These are phyloP conservation scores for Canis aureus DNA, from an alignment of 2,113 vertebrate genomes.

Conservation along the genomic window DNA sequence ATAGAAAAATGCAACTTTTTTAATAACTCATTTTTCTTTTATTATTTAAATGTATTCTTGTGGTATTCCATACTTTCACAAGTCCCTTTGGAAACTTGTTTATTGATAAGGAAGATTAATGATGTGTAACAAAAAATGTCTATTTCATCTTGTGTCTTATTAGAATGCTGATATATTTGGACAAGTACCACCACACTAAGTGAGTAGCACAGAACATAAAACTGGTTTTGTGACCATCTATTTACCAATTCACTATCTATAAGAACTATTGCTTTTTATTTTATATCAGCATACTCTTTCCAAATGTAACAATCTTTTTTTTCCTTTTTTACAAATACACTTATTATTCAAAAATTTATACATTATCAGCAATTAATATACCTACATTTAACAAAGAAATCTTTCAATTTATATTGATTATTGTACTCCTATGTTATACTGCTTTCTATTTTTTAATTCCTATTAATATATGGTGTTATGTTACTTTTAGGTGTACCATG, in stretches of 20 bases:
- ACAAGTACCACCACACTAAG: conserved; percentile 77
- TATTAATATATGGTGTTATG: too few species aligned
- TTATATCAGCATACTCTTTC: not conserved
- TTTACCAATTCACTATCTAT: conserved; percentile 57
- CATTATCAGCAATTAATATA: not conserved
- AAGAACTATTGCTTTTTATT: conserved; percentile 63
- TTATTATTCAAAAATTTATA: not conserved
- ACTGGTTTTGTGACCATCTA: conserved; percentile 65
- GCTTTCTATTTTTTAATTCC: not conserved
- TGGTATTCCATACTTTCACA: conserved; percentile 72
- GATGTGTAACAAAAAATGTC: conserved; percentile 27
- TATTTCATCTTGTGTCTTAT: conserved; percentile 78
- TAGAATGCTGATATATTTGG: conserved; percentile 81
- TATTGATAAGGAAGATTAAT: conserved; percentile 83
- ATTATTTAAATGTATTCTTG: conserved; percentile 68
- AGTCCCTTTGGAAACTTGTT: conserved; percentile 30
- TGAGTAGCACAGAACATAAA: conserved; percentile 75
- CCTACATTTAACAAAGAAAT: not conserved
- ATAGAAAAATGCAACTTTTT: conserved; percentile 57
- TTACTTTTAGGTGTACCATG: too few species aligned
- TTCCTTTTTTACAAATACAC: not conserved
- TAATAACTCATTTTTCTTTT: conserved; percentile 53
- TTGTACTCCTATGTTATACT: not conserved
- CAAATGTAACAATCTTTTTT: not conserved
- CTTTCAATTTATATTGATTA: not conserved